These are phyloP conservation scores for Mechanitis messenoides DNA, from an alignment of 2,888 invertebrate species.

Conservation along the genomic window DNA sequence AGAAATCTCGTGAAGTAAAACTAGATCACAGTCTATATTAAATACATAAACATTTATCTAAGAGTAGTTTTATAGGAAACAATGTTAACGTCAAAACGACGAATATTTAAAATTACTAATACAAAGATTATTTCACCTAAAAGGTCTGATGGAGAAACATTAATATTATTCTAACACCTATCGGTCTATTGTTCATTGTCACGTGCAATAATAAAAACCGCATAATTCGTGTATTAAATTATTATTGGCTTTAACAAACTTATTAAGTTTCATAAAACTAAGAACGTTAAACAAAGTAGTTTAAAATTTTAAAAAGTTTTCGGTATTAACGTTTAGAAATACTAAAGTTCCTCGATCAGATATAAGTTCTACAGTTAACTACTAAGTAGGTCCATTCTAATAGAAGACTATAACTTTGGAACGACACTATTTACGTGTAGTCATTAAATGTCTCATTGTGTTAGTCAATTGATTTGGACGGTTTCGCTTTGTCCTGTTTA, in stretches of 20 bases:
- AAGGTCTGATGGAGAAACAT: slow-evolving; percentile 23
- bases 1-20: slow-evolving; percentile 70
- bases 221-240: background rate
- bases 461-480: slow-evolving; percentile 72
- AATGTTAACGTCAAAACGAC: slow-evolving; percentile 53
- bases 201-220: slow-evolving; percentile 3
- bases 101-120: slow-evolving; percentile 39
- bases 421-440: slow-evolving; percentile 19
- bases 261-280: background rate
- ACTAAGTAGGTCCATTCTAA: slow-evolving; percentile 37
- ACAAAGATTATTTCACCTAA: slow-evolving; percentile 29
- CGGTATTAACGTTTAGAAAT: slow-evolving; percentile 21
- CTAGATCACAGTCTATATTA: slow-evolving; percentile 76
- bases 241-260: background rate
- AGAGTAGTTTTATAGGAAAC: slow-evolving; percentile 53
- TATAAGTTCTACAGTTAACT: slow-evolving; percentile 20
- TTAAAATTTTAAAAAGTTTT: too few species aligned
- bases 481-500: slow-evolving; percentile 62
- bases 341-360: slow-evolving; percentile 21
- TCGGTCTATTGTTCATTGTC: slow-evolving; percentile 1
- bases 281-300: background rate
- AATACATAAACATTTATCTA: slow-evolving; percentile 68
- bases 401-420: slow-evolving; percentile 40
- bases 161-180: background rate
- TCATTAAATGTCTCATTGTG: slow-evolving; percentile 14